Evolutionary conservation across 2,113 vertebrate species (phyloP).

Genomic region (Corynorhinus townsendii): DNA sequence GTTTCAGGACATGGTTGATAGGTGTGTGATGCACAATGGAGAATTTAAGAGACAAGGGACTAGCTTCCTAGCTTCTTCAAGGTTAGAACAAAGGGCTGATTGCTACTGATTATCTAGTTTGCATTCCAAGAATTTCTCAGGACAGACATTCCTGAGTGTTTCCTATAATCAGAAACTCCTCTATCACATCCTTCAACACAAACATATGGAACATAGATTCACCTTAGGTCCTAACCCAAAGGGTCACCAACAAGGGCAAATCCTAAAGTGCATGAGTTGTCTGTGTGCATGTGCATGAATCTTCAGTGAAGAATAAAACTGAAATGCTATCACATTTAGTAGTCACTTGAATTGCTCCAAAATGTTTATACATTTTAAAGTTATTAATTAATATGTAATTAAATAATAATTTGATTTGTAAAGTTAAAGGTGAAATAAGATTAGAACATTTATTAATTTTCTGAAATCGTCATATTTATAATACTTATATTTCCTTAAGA

Average conservation of each 20-base stretch:
- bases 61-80: not conserved
- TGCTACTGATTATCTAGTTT: not conserved
- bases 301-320: not conserved
- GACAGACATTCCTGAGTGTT: not conserved
- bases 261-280: too few relatives aligned
- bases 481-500: not conserved
- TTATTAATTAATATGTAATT: not conserved
- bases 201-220: rapidly evolving
- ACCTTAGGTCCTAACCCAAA: not conserved
- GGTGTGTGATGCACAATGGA: not conserved
- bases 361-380: not conserved
- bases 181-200: not conserved
- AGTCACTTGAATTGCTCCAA: not conserved
- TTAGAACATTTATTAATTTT: not conserved
- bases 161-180: not conserved
- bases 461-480: not conserved
- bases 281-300: not conserved
- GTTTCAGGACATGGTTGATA: not conserved
- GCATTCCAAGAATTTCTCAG: not conserved
- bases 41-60: not conserved
- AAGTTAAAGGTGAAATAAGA: constrained; percentile 48
- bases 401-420: not conserved
- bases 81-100: not conserved
- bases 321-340: not conserved
- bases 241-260: not conserved